Percentiles rank a stretch among this genome's conserved stretches.
These are phyloP conservation scores for Limnothrissa miodon DNA, from an alignment of 2,113 vertebrate genomes.

Conservation along the genomic window DNA sequence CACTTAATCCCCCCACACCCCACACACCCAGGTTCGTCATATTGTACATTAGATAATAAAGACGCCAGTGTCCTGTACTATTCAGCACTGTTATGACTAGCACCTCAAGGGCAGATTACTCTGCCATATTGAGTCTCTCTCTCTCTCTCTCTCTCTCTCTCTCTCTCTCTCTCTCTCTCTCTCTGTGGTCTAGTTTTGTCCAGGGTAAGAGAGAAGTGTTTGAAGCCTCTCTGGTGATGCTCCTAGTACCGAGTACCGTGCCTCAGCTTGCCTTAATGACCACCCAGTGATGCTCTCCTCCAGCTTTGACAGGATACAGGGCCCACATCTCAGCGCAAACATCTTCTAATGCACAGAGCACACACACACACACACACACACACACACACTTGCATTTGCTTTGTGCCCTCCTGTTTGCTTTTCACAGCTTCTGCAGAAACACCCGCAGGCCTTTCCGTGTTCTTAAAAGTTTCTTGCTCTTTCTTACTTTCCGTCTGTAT, in stretches of 20 bases:
- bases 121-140: too few species aligned
- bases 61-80: too few species aligned
- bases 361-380: neutral
- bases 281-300: neutral
- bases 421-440: neutral
- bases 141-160: too few species aligned
- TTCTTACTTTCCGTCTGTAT: neutral
- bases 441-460: neutral
- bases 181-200: neutral
- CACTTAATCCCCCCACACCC: neutral
- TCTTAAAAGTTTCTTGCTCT: neutral
- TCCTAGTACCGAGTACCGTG: neutral
- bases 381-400: too few species aligned
- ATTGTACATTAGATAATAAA: neutral
- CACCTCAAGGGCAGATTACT: too few species aligned
- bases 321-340: neutral
- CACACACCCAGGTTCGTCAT: neutral
- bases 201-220: neutral
- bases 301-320: neutral
- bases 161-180: neutral
- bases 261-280: neutral
- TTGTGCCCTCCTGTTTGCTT: neutral
- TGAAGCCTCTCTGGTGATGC: neutral
- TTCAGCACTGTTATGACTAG: too few species aligned
- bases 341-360: neutral